Base-by-base conservation (phyloP, 2,797 vertebrate species). In the Kryptolebias ocellatus region DNA sequence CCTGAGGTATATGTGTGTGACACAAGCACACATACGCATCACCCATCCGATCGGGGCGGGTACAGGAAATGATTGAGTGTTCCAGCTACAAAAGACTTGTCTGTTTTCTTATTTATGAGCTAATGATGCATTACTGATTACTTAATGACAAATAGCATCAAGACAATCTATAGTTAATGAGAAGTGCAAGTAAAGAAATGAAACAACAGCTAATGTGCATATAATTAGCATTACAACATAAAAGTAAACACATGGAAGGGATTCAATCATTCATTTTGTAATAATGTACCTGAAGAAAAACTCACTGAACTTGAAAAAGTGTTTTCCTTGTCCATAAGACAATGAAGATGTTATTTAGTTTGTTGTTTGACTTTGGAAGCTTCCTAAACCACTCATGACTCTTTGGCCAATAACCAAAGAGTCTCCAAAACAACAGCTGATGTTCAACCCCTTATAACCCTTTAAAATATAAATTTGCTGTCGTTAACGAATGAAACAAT, bases 71-170 rank as follows among this genome's bases (percentile, higher is more conserved):
- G 16, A 53, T 15, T 20, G 14, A 27, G 14, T 61, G 51, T 50
- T 61, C 44, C 17, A 53, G 12, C 37, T 10, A 28, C 4, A 60
- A 31, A 37, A 27, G 14, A 34, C 18, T 49, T 53, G 42, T 46
- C 42, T 16, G 39, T 69, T 45, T 68, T 31, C n/a, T 18, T 49
- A 49, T 28, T 61, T 42, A 49, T 61, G 31, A 49, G 15, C 58
- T 61, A 47, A 37, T 44, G 24, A 69, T 50, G 59, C 52, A 44
- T 37, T 18, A 49, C 60, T 70, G 46, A 62, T 63, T 42, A 70
- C 24, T 28, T 56, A 45, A 24, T 47, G 42, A 44, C 27, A 24
- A 44, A 20, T 7, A 53, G 54, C 59, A 52, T 34, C 44, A 61
- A 61, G 44, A 51, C 50, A 42, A 50, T 62, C 31, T 29, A 29